phyloP scores from a whole-genome alignment of 2,888 invertebrate genomes.

The Idaea straminata region DNA sequence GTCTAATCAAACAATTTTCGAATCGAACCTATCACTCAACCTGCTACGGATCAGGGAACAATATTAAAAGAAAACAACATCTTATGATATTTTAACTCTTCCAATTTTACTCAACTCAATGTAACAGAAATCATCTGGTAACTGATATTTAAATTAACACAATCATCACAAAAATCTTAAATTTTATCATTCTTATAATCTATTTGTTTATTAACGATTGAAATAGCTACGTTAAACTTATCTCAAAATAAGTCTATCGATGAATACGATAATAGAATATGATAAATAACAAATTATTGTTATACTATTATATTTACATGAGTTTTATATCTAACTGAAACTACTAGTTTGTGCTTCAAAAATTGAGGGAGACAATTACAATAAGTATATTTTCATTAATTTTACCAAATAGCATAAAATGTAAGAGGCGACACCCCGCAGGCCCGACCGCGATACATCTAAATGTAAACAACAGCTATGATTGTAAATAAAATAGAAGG shows the following conservation, averaged over 20 bases:
- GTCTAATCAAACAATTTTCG: slow-evolving; percentile 52
- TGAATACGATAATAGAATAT: slow-evolving; percentile 71
- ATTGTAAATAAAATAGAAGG: slow-evolving; percentile 54
- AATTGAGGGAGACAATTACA: slow-evolving; percentile 62
- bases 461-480: slow-evolving; percentile 30
- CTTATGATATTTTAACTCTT: slow-evolving; percentile 64
- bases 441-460: slow-evolving; percentile 19
- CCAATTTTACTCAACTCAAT: slow-evolving; percentile 75
- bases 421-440: slow-evolving; percentile 24
- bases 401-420: slow-evolving; percentile 19
- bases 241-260: slow-evolving; percentile 73
- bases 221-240: slow-evolving; percentile 71
- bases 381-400: not conserved
- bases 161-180: slow-evolving; percentile 70
- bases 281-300: slow-evolving; percentile 76
- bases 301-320: slow-evolving; percentile 68
- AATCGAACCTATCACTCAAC: slow-evolving; percentile 37
- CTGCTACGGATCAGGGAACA: slow-evolving; percentile 56
- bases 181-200: slow-evolving; percentile 49
- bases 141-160: slow-evolving; percentile 74
- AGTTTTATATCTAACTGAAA: slow-evolving; percentile 60
- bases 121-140: slow-evolving; percentile 75
- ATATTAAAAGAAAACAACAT: slow-evolving; percentile 71
- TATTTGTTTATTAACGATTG: slow-evolving; percentile 62
- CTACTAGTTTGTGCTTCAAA: slow-evolving; percentile 65